phyloP scores from a whole-genome alignment of 2,113 vertebrate genomes.

The Nipponia nippon region DNA sequence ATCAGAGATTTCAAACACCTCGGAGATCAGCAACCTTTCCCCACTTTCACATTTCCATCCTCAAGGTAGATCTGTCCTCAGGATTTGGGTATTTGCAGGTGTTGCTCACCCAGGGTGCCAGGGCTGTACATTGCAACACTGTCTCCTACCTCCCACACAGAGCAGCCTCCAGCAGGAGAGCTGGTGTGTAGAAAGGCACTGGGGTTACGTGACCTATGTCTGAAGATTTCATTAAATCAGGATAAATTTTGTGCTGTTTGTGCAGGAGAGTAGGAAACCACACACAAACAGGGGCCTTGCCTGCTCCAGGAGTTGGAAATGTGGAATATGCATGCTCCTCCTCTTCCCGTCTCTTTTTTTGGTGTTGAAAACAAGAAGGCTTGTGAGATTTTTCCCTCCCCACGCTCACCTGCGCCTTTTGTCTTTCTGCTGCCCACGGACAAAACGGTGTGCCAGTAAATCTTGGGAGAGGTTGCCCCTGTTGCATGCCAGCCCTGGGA shows the following conservation, averaged over 20 bases:
- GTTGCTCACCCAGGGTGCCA: not conserved
- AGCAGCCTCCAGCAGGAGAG: not conserved
- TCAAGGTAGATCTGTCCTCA: not conserved
- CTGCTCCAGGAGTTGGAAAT: not conserved
- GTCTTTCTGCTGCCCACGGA: not conserved
- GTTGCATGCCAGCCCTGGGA: not conserved
- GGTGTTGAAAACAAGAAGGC: not conserved
- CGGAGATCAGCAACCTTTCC: not conserved
- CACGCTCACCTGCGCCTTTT: not conserved
- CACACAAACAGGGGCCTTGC: not conserved
- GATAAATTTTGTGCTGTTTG: not conserved
- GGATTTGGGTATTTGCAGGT: not conserved
- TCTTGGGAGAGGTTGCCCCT: not conserved
- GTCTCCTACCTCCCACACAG: not conserved
- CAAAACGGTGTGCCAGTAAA: not conserved
- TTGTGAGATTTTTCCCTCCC: not conserved
- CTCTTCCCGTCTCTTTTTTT: accelerated
- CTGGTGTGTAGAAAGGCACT: accelerated
- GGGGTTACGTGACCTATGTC: accelerated
- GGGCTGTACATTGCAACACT: not conserved
- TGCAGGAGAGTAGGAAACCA: too few relatives aligned
- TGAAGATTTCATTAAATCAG: not conserved
- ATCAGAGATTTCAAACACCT: not conserved
- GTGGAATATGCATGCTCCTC: accelerated
- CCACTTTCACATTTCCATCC: not conserved